phyloP scores from a whole-genome alignment of 2,113 vertebrate species.

The Microcebus murinus region DNA sequence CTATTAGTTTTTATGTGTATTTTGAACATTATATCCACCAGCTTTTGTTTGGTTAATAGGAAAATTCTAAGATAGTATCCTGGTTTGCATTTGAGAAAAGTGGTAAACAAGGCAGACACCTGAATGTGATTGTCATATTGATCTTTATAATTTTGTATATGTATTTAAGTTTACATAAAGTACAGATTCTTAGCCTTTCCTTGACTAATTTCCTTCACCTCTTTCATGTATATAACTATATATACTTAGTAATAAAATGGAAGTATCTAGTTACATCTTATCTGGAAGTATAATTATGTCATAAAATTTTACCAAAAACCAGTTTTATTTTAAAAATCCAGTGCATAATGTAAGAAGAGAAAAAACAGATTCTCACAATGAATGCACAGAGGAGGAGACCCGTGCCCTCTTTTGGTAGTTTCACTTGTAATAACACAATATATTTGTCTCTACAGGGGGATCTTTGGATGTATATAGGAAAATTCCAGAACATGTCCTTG shows the following conservation, averaged over 20 bases:
- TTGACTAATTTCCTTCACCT: background rate
- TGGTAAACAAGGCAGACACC: background rate
- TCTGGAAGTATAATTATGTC: background rate
- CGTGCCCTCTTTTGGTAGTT: background rate
- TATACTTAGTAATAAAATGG: background rate
- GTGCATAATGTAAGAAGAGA: background rate
- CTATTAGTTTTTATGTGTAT: background rate
- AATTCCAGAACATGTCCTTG: constrained; percentile 96
- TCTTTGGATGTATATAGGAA: constrained; percentile 97
- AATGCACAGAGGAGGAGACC: background rate
- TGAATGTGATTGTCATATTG: background rate
- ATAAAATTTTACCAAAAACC: constrained; percentile 29
- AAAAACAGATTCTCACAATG: background rate
- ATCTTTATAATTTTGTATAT: background rate
- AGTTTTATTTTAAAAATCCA: background rate
- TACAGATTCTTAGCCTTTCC: background rate
- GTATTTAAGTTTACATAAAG: background rate
- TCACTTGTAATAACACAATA: constrained; percentile 29
- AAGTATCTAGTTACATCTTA: constrained; percentile 17
- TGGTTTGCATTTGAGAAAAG: constrained; percentile 40
- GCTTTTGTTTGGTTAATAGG: background rate
- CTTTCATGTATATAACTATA: background rate
- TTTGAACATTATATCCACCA: background rate
- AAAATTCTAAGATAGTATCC: background rate
- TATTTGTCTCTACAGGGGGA: constrained; percentile 89